These are phyloP conservation scores for Leptura quadrifasciata DNA, from an alignment of 2,888 invertebrate genomes.

Conservation along the genomic window DNA sequence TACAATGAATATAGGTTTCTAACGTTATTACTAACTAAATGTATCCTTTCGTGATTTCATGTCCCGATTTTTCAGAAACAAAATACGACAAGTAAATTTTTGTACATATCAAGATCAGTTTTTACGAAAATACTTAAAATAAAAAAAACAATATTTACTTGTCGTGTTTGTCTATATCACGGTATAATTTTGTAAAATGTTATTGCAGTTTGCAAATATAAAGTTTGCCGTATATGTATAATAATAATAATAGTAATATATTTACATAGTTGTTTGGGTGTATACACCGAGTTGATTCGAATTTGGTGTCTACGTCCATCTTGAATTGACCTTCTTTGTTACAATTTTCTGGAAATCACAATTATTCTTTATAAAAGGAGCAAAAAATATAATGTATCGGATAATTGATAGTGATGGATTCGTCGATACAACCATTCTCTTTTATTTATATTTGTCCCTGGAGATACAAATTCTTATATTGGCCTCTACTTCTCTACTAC, in stretches of 20 bases:
- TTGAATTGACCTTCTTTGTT: conserved; percentile 1
- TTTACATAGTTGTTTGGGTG: conserved; percentile 11
- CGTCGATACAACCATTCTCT: too few species aligned
- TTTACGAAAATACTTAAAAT: conserved; percentile 23
- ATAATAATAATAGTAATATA: conserved; percentile 11
- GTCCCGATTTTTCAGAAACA: conserved; percentile 22
- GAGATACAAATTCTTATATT: too few species aligned
- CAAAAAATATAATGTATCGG: neutral
- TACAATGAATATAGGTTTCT: conserved; percentile 60
- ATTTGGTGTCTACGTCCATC: neutral
- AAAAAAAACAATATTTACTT: conserved; percentile 39
- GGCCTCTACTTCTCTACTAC: too few species aligned
- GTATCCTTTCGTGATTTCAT: conserved; percentile 37
- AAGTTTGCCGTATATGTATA: conserved; percentile 36
- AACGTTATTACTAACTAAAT: conserved; percentile 39
- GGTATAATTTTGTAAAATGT: conserved; percentile 39
- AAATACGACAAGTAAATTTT: conserved; percentile 51
- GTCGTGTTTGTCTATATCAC: conserved; percentile 40
- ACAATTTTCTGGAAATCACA: neutral
- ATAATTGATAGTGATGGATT: too few species aligned
- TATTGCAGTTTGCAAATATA: conserved; percentile 36
- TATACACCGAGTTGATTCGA: neutral
- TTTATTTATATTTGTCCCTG: too few species aligned
- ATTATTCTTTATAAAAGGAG: neutral
- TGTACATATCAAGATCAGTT: conserved; percentile 53